These are phyloP conservation scores for Equus przewalskii DNA, from an alignment of 2,113 vertebrate species.

Conservation along the genomic window DNA sequence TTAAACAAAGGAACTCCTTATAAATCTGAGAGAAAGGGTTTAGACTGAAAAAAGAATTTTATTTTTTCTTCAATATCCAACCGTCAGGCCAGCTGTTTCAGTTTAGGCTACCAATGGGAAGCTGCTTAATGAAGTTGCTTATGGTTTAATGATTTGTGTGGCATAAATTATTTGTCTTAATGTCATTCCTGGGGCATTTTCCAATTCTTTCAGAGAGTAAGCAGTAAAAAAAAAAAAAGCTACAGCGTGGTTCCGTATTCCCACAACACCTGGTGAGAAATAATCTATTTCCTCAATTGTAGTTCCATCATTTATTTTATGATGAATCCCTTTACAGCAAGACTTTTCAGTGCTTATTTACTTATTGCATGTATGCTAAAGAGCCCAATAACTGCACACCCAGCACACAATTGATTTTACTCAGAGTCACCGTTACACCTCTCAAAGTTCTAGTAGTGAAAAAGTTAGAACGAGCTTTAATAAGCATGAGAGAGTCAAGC, in stretches of 20 bases:
- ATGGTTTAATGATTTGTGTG: constrained; percentile 79
- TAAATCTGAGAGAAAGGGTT: constrained; percentile 35
- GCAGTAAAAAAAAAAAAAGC: constrained; percentile 58
- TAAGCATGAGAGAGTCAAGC: neutral
- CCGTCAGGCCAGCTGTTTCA: constrained; percentile 69
- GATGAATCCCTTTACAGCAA: constrained; percentile 69
- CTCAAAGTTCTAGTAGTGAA: constrained; percentile 56
- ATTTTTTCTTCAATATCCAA: constrained; percentile 61
- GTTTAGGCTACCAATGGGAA: constrained; percentile 65
- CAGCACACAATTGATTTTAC: constrained; percentile 21
- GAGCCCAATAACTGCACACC: constrained; percentile 39
- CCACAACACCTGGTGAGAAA: constrained; percentile 75
- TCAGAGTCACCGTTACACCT: constrained; percentile 32
- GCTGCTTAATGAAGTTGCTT: constrained; percentile 78
- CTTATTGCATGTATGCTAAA: constrained; percentile 67
- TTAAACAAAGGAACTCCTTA: constrained; percentile 57
- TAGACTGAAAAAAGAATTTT: constrained; percentile 43
- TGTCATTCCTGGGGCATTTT: constrained; percentile 73
- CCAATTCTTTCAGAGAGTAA: constrained; percentile 73
- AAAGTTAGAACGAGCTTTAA: neutral
- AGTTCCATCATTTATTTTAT: constrained; percentile 57
- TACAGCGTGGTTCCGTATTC: constrained; percentile 68
- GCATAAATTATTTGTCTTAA: constrained; percentile 73
- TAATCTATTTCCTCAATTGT: constrained; percentile 66
- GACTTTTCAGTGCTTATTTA: constrained; percentile 60